Evolutionary conservation across 2,113 vertebrate species (phyloP).

Genomic region (Aspiorhynchus laticeps): DNA sequence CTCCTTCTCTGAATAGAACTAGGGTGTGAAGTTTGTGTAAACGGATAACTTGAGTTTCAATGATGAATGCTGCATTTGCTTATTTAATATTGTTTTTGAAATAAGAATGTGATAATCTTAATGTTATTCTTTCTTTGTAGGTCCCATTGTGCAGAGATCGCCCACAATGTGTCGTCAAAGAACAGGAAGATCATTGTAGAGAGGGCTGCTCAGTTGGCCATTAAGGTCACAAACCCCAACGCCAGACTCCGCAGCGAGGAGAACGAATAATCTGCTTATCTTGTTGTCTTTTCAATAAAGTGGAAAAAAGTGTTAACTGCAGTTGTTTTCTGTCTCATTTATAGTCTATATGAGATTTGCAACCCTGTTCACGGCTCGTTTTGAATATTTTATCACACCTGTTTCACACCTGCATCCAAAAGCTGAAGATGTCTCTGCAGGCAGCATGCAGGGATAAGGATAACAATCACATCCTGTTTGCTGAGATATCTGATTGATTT

Average conservation of each 20-base stretch:
- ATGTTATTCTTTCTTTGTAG: conserved; percentile 66
- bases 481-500: too few relatives aligned
- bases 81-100: not conserved
- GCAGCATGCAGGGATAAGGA: too few relatives aligned
- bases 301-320: not conserved
- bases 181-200: conserved; percentile 97
- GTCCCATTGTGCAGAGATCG: conserved; percentile 95
- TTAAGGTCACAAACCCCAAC: conserved; percentile 97
- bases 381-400: too few relatives aligned
- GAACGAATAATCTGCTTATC: conserved; percentile 83
- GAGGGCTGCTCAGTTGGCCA: conserved; percentile 94
- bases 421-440: too few relatives aligned
- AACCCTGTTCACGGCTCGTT: too few relatives aligned
- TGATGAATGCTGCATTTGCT: not conserved
- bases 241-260: conserved; percentile 98
- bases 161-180: conserved; percentile 98
- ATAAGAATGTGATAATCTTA: not conserved
- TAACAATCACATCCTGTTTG: too few relatives aligned
- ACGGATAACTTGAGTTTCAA: not conserved
- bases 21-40: not conserved
- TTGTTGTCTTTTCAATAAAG: conserved; percentile 78
- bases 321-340: not conserved
- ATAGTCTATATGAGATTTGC: too few relatives aligned
- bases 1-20: not conserved
- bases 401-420: too few relatives aligned